Conservation (phyloP, 2,888 invertebrate species). For the Drosophila kokeensis region DNA sequence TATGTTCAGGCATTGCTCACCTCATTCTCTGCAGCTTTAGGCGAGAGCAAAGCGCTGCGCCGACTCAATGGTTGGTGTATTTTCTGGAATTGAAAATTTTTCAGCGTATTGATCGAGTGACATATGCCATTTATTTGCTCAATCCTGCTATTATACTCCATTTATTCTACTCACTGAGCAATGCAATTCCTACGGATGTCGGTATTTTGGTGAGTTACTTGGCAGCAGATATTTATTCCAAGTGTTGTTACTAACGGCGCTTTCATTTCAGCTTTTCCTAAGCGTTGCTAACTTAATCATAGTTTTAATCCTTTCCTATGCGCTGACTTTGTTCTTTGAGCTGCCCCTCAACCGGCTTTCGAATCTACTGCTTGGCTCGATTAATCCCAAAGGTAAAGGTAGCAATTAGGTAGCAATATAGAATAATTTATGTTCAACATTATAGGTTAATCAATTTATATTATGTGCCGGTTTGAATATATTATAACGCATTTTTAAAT, state of each 20-base stretch:
- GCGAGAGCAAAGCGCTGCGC: not conserved
- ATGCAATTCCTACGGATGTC: constrained; percentile 27
- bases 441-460: not conserved
- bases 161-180: constrained; percentile 29
- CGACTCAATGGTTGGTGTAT: constrained; percentile 28
- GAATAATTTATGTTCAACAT: not conserved
- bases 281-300: constrained; percentile 15
- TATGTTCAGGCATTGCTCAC: constrained; percentile 16
- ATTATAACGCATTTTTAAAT: not conserved
- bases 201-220: constrained; percentile 33
- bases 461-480: no score
- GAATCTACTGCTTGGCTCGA: constrained; percentile 10
- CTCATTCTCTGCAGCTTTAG: constrained; percentile 26
- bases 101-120: constrained; percentile 45
- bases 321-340: constrained; percentile 48
- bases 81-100: constrained; percentile 29
- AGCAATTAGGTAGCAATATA: not conserved
- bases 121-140: constrained; percentile 48
- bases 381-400: not conserved
- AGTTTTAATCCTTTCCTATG: constrained; percentile 18
- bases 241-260: not conserved
- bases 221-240: not conserved
- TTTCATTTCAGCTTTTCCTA: constrained; percentile 34
- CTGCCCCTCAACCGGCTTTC: constrained; percentile 41
- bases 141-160: constrained; percentile 48